phyloP scores from a whole-genome alignment of 2,888 invertebrate species.

The Dinocampus coccinellae region DNA sequence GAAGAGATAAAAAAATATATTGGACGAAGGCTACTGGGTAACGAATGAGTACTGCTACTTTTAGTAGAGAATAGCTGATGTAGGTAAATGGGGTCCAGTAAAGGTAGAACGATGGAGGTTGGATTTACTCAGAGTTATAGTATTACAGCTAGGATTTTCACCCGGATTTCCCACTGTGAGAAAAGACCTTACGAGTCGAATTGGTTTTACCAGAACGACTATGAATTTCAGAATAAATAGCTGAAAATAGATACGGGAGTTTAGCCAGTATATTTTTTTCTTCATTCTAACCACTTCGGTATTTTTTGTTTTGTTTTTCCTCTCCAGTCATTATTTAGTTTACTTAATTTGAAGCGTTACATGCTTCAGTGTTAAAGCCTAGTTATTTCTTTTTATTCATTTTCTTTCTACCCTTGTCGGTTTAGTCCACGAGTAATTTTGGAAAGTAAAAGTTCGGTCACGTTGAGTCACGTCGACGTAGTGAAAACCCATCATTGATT shows the following conservation, averaged over 20 bases:
- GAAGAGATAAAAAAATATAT: slow-evolving; percentile 16
- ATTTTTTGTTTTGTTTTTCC: slow-evolving; percentile 26
- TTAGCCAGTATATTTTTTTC: slow-evolving; percentile 33
- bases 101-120: slow-evolving; percentile 37
- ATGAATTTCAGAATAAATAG: slow-evolving; percentile 46
- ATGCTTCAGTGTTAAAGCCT: slow-evolving; percentile 13
- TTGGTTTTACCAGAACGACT: slow-evolving; percentile 43
- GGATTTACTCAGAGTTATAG: slow-evolving; percentile 48
- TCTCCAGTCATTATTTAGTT: slow-evolving; percentile 29
- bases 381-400: slow-evolving; percentile 2
- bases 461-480: slow-evolving; percentile 20
- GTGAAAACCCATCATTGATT: slow-evolving; percentile 34
- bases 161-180: slow-evolving; percentile 42
- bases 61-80: slow-evolving; percentile 37
- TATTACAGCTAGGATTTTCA: slow-evolving; percentile 44
- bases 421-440: slow-evolving; percentile 14
- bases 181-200: slow-evolving; percentile 43
- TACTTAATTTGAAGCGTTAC: slow-evolving; percentile 26
- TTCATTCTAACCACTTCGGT: slow-evolving; percentile 22
- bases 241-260: slow-evolving; percentile 42
- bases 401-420: too few relatives aligned
- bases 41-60: slow-evolving; percentile 36
- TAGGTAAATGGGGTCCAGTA: slow-evolving; percentile 39
- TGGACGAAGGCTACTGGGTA: slow-evolving; percentile 16
- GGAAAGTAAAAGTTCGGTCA: slow-evolving; percentile 25